Evolutionary conservation across 2,888 invertebrate species (phyloP), one percentile per base, ranked within the genome.

Genomic region (Hermaeophaga mercurialis): DNA sequence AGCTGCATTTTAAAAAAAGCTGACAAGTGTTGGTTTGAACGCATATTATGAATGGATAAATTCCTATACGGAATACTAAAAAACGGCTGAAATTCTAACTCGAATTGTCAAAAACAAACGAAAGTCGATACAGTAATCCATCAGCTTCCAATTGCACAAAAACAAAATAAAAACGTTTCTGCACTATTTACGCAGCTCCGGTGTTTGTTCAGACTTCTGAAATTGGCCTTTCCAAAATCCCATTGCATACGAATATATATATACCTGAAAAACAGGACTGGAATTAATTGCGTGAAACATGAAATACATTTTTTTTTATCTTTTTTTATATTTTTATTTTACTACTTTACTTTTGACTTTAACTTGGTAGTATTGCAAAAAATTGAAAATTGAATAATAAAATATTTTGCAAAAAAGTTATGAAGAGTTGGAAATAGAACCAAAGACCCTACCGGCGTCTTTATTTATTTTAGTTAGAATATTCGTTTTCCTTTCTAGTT

Each of bases 61-160:
- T n/a, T n/a, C n/a, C n/a, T n/a, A n/a, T n/a, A 36, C 7, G 14
- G 17, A 36, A 36, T 9, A 6, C 3, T 17, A 15, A 55, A 55
- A 24, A 24, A 43, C 43, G 3, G 43, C 19, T 5, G 17, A 41
- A 41, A 41, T 41, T 43, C 43, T 9, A 34, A 36, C 24, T 2
- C 36, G 24, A 24, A 14, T 34, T 15, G 22, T 47, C 36, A 31
- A 36, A 19, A 47, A 47, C 47, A 47, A 36, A 11, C 19, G 12
- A 14, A 49, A 49, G 19, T 39, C 24, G 39, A 22, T 14, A 41
- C 8, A 18, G 34, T 11, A 41, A 43, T 39, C 28, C 28, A 36
- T 26, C 50, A 31, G 19, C 41, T 12, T 11, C 24, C 24, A 22
- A 36, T 36, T 24, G 24, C 47, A 46, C 11, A 14, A 22, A 22